These are phyloP conservation scores for Andrena camellia DNA, from an alignment of 2,888 invertebrate species.

Conservation along the genomic window DNA sequence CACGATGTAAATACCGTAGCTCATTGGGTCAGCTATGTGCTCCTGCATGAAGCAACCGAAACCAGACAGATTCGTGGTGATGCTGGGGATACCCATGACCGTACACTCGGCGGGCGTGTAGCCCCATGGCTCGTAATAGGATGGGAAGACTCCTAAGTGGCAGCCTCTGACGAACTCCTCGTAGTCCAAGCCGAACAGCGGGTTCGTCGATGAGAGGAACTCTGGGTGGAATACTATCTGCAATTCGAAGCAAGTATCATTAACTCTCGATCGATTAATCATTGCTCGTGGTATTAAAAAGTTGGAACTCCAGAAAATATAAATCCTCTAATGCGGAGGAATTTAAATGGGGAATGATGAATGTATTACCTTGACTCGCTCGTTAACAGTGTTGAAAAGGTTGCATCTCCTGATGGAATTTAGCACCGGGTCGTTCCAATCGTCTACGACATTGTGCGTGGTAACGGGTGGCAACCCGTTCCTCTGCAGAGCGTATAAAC, in stretches of 20 bases:
- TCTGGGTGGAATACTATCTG: slow-evolving; percentile 99
- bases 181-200: slow-evolving; percentile 98
- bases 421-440: slow-evolving; percentile 95
- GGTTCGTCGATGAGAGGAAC: slow-evolving; percentile 98
- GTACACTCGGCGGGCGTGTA: slow-evolving; percentile 99
- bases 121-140: slow-evolving; percentile 99
- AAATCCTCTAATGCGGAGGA: no score
- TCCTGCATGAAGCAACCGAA: slow-evolving; percentile 99
- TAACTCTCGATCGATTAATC: background rate
- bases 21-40: slow-evolving; percentile 98
- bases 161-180: slow-evolving; percentile 99
- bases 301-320: background rate
- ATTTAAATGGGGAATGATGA: no score
- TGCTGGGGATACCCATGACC: slow-evolving; percentile 99
- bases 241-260: slow-evolving; percentile 52
- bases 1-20: slow-evolving; percentile 99
- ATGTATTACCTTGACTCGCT: slow-evolving; percentile 94
- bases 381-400: slow-evolving; percentile 96
- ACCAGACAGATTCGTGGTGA: slow-evolving; percentile 98
- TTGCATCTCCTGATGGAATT: slow-evolving; percentile 95
- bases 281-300: background rate
- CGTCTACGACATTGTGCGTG: slow-evolving; percentile 97
- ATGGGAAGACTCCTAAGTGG: slow-evolving; percentile 99
- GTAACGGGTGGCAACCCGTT: slow-evolving; percentile 97
- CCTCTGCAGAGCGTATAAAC: slow-evolving; percentile 96